Percentiles rank a stretch among this genome's conserved stretches.
Conservation (phyloP, 2,797 vertebrate genomes). For the Dendrocincla fuliginosa region DNA sequence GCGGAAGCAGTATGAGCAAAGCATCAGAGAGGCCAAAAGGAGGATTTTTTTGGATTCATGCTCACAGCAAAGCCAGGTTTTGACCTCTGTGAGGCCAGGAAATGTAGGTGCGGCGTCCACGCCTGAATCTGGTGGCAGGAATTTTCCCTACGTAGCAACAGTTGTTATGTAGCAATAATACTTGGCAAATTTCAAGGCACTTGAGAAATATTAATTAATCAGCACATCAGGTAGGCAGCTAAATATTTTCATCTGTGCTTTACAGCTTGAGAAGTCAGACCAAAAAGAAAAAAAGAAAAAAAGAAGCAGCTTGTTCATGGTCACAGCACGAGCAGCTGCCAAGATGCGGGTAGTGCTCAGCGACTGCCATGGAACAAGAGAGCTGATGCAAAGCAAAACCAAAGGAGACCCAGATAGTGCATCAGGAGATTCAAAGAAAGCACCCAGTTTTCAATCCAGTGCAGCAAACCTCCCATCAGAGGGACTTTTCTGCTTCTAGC, state of each 20-base stretch:
- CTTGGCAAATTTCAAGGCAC: not conserved
- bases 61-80: not conserved
- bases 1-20: not conserved
- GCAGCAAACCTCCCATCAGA: not conserved
- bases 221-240: not conserved
- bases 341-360: not conserved
- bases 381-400: not conserved
- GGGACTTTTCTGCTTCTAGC: not conserved
- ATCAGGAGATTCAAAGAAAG: not conserved
- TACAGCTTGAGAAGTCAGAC: not conserved
- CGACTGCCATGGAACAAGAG: rapidly evolving
- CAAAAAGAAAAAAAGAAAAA: not conserved
- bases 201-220: slow-evolving; percentile 57
- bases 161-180: slow-evolving; percentile 43
- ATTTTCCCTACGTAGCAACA: slow-evolving; percentile 19
- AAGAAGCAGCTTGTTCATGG: not conserved
- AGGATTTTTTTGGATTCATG: not conserved
- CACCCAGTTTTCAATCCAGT: not conserved
- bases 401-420: not conserved
- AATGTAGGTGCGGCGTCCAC: not conserved
- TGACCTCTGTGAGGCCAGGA: not conserved
- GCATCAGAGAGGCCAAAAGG: not conserved
- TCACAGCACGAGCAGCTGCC: not conserved
- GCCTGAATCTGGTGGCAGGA: not conserved
- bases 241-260: not conserved